Percentiles rank a stretch among this genome's conserved stretches.
phyloP scores from a whole-genome alignment of 2,797 vertebrate species.

The Uromys caudimaculatus region DNA sequence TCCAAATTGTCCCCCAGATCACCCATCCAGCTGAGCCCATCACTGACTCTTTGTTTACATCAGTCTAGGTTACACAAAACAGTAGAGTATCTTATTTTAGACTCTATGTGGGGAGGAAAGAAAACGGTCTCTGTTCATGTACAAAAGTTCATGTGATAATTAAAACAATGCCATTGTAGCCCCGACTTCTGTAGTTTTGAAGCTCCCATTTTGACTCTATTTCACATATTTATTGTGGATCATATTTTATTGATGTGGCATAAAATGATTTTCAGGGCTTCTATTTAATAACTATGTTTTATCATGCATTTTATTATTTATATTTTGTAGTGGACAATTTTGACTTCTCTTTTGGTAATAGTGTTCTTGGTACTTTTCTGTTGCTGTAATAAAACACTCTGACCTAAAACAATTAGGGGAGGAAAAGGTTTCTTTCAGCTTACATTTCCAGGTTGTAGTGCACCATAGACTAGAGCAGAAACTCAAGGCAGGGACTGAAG shows the following conservation, averaged over 20 bases:
- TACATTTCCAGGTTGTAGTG: not conserved
- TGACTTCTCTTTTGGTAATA: not conserved
- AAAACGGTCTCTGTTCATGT: not conserved
- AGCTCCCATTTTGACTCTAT: not conserved
- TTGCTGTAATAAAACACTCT: not conserved
- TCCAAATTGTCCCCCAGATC: not conserved
- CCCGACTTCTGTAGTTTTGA: not conserved
- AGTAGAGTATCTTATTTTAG: not conserved
- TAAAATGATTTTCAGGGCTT: not conserved
- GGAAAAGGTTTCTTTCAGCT: not conserved
- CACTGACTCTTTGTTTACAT: not conserved
- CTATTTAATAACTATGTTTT: not conserved
- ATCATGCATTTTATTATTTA: not conserved
- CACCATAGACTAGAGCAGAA: not conserved
- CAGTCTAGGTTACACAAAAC: conserved; percentile 1
- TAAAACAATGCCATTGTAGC: not conserved
- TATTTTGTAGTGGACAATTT: not conserved
- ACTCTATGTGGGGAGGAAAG: not conserved
- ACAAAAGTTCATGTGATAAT: not conserved
- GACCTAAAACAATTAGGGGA: not conserved
- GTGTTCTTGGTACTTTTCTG: not conserved
- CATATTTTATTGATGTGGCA: not conserved
- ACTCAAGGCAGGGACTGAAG: not conserved
- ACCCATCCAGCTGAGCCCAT: not conserved
- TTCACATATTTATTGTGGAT: not conserved